Evolutionary conservation across 2,797 vertebrate species (phyloP), one percentile per base, ranked within the genome.

Genomic region (Phylloscopus collybita): DNA sequence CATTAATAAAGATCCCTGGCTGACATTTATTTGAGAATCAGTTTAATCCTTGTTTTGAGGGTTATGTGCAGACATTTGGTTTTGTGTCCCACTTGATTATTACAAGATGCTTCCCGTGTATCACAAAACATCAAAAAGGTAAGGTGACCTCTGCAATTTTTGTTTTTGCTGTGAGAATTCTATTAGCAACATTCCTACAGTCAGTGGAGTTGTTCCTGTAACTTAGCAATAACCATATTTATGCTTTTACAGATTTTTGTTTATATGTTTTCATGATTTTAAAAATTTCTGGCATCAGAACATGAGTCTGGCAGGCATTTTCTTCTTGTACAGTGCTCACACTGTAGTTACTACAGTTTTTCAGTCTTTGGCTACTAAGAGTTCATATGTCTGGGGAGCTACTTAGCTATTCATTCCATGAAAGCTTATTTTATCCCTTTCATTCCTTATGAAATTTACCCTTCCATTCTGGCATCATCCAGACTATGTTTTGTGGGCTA

Each of bases 371-470:
- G 40, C 66, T 92, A 74, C 64, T 49, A 32, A 86, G 40, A 76
- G 73, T 88, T 94, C 60, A 4, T 86, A 44, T 45, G 40, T 66
- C 84, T 94, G 26, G 10, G 64, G 57, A 92, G 7, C 56, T 89
- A 19, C 80, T 80, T 79, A 36, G 49, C 67, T 86, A 40, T 87
- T 91, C 10, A 73, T 82, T 87, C 80, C 16, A 53, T 94, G 88
- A 90, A 95, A 81, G 69, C 72, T 60, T 86, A 64, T 86, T 88
- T 94, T 83, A 86, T 92, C 65, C 62, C 23, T 79, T 92, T 86
- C 47, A 59, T 69, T 88, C 51, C 61, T 81, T 90, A 59, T 19
- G 29, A 84, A 92, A 73, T 78, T 86, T 90, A 47, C 32, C 53
- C 69, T 87, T 85, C 86, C 49, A 26, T 86, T 74, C 92, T 94